Percentiles rank a stretch among this genome's conserved stretches.
Conservation (phyloP, 2,888 invertebrate species). For the Tortricodes alternella region DNA sequence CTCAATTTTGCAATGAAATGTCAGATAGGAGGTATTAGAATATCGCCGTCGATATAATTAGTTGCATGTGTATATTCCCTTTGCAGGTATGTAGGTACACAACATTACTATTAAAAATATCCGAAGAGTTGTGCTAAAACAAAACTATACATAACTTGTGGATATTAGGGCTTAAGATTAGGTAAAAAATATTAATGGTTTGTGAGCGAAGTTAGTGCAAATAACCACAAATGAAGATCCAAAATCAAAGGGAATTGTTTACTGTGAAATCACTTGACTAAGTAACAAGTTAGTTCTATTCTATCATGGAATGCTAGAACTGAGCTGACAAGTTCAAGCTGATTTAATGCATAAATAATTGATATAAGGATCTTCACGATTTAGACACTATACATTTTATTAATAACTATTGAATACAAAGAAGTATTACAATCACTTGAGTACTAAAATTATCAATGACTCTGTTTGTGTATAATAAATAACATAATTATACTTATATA, state of each 20-base stretch:
- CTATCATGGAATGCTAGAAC: background rate
- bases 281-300: too few relatives aligned
- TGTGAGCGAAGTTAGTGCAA: slow-evolving; percentile 37
- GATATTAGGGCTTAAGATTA: slow-evolving; percentile 37
- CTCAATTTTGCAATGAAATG: too few relatives aligned
- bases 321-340: background rate
- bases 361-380: background rate
- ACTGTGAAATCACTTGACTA: too few relatives aligned
- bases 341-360: background rate
- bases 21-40: too few relatives aligned
- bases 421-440: slow-evolving; percentile 10
- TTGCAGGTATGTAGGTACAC: too few relatives aligned
- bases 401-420: slow-evolving; percentile 1
- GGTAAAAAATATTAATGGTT: slow-evolving; percentile 30
- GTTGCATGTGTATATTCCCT: too few relatives aligned
- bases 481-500: slow-evolving; percentile 33
- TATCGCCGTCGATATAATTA: too few relatives aligned
- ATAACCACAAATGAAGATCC: background rate
- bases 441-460: slow-evolving; percentile 34
- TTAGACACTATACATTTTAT: background rate
- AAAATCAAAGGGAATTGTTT: background rate
- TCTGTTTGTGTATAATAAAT: slow-evolving; percentile 34
- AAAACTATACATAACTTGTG: slow-evolving; percentile 15
- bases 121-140: slow-evolving; percentile 30
- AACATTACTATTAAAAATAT: too few relatives aligned